Conservation (phyloP, 2,888 invertebrate species). For the Drosophila phalerata region DNA sequence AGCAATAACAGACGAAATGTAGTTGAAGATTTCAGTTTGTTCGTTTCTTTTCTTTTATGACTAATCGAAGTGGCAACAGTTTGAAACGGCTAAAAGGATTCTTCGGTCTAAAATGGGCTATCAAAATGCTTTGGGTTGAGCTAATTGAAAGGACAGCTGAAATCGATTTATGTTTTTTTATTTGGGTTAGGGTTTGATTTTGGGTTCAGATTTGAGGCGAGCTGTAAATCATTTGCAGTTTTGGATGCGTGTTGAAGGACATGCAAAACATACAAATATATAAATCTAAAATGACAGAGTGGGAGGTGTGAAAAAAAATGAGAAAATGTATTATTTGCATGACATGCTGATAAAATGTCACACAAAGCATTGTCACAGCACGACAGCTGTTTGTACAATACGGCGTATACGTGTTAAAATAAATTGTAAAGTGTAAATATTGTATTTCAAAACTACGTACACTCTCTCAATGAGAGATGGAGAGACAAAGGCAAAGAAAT, state of each 20-base stretch:
- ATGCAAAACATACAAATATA: conserved; percentile 65
- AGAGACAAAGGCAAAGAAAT: background rate
- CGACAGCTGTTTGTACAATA: conserved; percentile 61
- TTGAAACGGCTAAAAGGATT: conserved; percentile 49
- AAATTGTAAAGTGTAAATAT: conserved; percentile 75
- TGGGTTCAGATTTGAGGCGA: conserved; percentile 18
- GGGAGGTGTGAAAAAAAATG: conserved; percentile 19
- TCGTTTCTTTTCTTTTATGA: conserved; percentile 30
- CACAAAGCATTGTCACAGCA: conserved; percentile 58
- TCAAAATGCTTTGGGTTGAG: conserved; percentile 47
- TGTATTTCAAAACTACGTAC: conserved; percentile 55
- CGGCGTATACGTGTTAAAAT: conserved; percentile 68
- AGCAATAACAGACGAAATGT: conserved; percentile 21
- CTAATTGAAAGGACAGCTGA: conserved; percentile 68
- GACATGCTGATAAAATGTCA: conserved; percentile 70
- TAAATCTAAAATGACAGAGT: background rate
- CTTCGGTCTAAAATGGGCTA: conserved; percentile 42
- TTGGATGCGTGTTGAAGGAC: conserved; percentile 58
- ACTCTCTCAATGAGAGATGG: background rate
- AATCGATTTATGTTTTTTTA: conserved; percentile 52
- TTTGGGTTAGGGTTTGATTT: conserved; percentile 10
- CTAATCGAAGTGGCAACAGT: conserved; percentile 54
- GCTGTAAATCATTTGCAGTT: conserved; percentile 74
- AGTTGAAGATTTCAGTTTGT: conserved; percentile 32
- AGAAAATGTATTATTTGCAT: conserved; percentile 27